Conservation (phyloP, 2,797 vertebrate species). For the Pangasius macronema region DNA sequence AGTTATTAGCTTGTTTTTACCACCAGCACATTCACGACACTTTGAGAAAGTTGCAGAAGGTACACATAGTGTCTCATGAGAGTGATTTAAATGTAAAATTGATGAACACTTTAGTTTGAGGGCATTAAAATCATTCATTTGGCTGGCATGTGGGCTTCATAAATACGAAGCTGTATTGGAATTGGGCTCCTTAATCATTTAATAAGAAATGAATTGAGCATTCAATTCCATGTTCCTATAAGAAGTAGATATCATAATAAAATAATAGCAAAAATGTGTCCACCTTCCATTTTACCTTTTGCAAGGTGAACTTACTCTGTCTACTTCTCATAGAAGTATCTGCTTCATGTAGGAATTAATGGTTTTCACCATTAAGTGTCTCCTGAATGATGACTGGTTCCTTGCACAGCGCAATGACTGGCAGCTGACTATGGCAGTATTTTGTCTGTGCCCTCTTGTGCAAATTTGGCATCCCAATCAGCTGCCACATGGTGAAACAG, state of each 20-base stretch:
- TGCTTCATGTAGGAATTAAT: neutral
- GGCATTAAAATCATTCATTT: neutral
- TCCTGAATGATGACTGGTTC: neutral
- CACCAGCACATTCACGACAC: neutral
- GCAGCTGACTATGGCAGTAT: neutral
- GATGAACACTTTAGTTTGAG: neutral
- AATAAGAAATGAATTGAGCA: neutral
- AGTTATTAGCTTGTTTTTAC: neutral
- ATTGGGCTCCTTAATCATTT: neutral
- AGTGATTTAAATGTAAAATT: constrained; percentile 8
- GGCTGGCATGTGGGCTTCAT: constrained; percentile 3
- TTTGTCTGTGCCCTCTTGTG: neutral
- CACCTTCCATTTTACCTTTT: neutral
- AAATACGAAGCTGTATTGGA: neutral
- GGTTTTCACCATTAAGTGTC: neutral
- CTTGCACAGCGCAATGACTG: neutral
- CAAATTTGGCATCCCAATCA: constrained; percentile 16
- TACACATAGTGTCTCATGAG: neutral
- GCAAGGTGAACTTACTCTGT: neutral
- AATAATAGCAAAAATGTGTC: neutral
- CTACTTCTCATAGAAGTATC: neutral
- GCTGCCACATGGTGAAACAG: constrained; percentile 25
- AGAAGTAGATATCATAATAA: neutral
- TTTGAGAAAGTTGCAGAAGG: neutral
- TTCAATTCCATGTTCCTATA: neutral